Conservation (phyloP, 2,888 invertebrate genomes). For the Agrochola macilenta region DNA sequence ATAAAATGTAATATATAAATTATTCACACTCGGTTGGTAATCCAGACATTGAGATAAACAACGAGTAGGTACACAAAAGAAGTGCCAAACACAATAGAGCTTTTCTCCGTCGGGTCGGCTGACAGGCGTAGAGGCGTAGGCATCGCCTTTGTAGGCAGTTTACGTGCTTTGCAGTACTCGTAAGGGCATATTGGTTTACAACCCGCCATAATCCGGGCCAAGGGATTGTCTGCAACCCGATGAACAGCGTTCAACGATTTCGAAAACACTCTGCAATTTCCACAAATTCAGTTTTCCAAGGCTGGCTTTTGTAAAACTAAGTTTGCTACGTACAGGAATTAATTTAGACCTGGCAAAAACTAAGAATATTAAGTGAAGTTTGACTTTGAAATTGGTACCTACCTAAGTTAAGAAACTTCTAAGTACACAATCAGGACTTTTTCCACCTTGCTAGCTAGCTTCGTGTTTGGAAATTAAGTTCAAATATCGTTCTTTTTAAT, state of each 20-base stretch:
- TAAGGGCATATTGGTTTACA: constrained; percentile 70
- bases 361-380: constrained; percentile 38
- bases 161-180: constrained; percentile 74
- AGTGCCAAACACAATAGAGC: constrained; percentile 79
- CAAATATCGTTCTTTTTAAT: neutral
- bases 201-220: constrained; percentile 61
- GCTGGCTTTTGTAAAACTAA: constrained; percentile 32
- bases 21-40: constrained; percentile 68
- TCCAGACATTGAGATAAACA: constrained; percentile 71
- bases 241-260: constrained; percentile 34
- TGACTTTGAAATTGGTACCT: constrained; percentile 34
- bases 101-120: constrained; percentile 75
- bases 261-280: constrained; percentile 30
- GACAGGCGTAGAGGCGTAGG: constrained; percentile 76
- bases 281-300: constrained; percentile 15
- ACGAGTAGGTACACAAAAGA: constrained; percentile 76
- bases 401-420: constrained; percentile 28
- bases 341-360: constrained; percentile 44
- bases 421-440: constrained; percentile 16
- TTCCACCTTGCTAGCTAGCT: constrained; percentile 13
- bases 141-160: constrained; percentile 82
- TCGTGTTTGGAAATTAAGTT: neutral
- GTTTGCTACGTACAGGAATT: constrained; percentile 41
- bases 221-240: constrained; percentile 50
- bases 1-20: constrained; percentile 60